Evolutionary conservation across 2,113 vertebrate genomes (phyloP), one percentile per base, ranked within the genome.

Genomic region (Burhinus oedicnemus): DNA sequence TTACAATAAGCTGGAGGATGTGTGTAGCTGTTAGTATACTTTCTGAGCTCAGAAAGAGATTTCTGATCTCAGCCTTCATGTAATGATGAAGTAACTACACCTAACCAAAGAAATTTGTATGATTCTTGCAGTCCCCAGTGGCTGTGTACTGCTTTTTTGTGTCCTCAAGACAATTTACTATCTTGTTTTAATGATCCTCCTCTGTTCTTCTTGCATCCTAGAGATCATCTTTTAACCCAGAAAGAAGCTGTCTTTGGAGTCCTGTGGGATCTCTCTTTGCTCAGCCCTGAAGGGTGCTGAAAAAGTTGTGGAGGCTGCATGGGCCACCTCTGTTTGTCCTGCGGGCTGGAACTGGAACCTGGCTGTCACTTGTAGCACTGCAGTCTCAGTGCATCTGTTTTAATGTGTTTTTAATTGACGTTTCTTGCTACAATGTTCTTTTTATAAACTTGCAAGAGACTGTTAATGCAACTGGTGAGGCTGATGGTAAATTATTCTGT

Each of bases 361-460:
- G 27, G 44, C 19, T 94, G 66, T 51, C n/a, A 85, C 78, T 30
- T 57, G 14, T 45, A 51, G 52, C 40, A 9, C 60, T 75, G 44
- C 1, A 1, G 71, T 61, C 52, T 55, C 52, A 44, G 55, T 65
- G 34, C 64, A 23, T 96, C 78, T 76, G 40, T 89, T 96, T 89
- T 90, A 96, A 85, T 21, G 3, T 80, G 49, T 0, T 91, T 96
- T 95, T 93, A 93, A 93, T 88, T 94, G 86, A 79, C 36, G 20
- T 95, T 94, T 97, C 76, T 93, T 94, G 36, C 84, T 83, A 45
- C 49, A 66, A 4, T 79, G 38, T 93, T 92, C 58, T 78, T 96
- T 94, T 91, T 96, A 93, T 95, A 92, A 89, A 87, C 92, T 90
- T 94, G 23, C 38, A 82, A 75, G 81, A 82, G 82, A 36, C 71